phyloP scores from a whole-genome alignment of 1,140 invertebrate species.

The Meteorus sp. region DNA sequence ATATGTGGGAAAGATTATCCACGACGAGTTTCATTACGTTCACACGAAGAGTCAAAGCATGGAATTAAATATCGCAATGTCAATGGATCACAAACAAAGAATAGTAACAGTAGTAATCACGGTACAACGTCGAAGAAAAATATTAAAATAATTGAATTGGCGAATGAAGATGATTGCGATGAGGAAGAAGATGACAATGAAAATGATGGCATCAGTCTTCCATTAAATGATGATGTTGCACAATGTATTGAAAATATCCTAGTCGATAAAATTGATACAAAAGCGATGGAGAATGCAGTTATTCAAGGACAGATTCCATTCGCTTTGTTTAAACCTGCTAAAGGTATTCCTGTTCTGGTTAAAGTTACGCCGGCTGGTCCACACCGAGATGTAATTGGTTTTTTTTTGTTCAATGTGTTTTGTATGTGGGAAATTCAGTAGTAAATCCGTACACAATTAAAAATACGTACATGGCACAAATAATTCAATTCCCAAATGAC shows the following conservation, averaged over 20 bases:
- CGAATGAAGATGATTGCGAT: conserved; percentile 44
- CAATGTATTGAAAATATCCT: conserved; percentile 51
- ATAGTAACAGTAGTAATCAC: conserved; percentile 4
- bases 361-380: conserved; percentile 58
- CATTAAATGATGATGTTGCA: conserved; percentile 32
- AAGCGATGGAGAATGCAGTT: conserved; percentile 62
- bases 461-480: too few relatives aligned
- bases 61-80: conserved; percentile 57
- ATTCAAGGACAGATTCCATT: conserved; percentile 61
- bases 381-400: conserved; percentile 58
- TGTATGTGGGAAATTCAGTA: too few relatives aligned
- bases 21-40: conserved; percentile 59
- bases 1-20: conserved; percentile 63
- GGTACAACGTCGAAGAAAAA: conserved; percentile 44
- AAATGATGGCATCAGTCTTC: conserved; percentile 1
- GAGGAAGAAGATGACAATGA: background rate
- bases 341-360: conserved; percentile 65
- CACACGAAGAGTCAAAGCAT: conserved; percentile 65
- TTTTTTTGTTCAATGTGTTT: background rate
- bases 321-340: conserved; percentile 62
- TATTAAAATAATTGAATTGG: conserved; percentile 52
- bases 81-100: conserved; percentile 18
- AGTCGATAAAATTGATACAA: conserved; percentile 64
- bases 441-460: background rate
- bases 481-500: too few relatives aligned